These are phyloP conservation scores for Scaptodrosophila lebanonensis DNA, from an alignment of 1,140 invertebrate species.

Conservation along the genomic window DNA sequence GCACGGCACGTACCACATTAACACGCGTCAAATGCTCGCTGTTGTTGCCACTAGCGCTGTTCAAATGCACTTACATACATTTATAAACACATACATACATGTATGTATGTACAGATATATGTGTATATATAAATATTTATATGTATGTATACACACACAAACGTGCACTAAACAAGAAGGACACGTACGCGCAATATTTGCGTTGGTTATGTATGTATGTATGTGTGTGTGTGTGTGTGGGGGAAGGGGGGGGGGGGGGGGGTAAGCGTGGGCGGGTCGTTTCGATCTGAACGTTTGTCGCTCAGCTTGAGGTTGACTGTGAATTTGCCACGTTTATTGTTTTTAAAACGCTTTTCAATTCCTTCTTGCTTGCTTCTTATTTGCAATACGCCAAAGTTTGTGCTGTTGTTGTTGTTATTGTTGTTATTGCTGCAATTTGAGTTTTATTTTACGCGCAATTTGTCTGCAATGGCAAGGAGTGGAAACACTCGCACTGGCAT, in stretches of 20 bases:
- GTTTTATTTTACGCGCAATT: conserved; percentile 49
- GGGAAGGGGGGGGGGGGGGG: not conserved
- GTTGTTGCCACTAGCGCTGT: conserved; percentile 16
- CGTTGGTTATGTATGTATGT: conserved; percentile 16
- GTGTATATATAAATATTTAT: no score
- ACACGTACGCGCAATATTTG: conserved; percentile 40
- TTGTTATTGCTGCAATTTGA: conserved; percentile 43
- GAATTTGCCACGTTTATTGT: conserved; percentile 48
- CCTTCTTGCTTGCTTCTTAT: conserved; percentile 13
- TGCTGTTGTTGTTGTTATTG: not conserved
- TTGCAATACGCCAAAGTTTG: conserved; percentile 10
- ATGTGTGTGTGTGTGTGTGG: conserved; percentile 1
- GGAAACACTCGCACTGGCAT: no score
- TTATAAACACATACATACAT: conserved; percentile 7
- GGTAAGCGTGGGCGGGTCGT: not conserved
- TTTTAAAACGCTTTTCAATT: conserved; percentile 50
- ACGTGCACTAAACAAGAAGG: conserved; percentile 3
- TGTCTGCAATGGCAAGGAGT: conserved; percentile 25
- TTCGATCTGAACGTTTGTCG: no score
- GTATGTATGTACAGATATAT: no score
- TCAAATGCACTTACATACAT: conserved; percentile 26
- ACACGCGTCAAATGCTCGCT: conserved; percentile 18
- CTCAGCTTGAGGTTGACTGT: conserved; percentile 19
- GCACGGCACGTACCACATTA: conserved; percentile 40
- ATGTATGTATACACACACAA: conserved; percentile 9